Conservation (phyloP, 2,888 invertebrate species). For the Caenorhabditis auriculariae region DNA sequence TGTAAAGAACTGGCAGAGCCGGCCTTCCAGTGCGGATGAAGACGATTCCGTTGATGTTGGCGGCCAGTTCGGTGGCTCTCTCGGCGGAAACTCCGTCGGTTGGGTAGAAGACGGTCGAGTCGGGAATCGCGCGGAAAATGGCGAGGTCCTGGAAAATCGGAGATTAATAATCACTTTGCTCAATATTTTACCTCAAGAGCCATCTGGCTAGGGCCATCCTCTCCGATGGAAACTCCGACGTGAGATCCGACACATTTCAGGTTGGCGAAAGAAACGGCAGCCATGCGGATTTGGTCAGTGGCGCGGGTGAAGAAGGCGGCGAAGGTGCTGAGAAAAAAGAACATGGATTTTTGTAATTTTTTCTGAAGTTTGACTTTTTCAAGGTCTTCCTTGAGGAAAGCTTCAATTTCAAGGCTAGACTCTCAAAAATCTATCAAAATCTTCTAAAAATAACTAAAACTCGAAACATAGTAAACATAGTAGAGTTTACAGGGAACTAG, state of each 20-base stretch:
- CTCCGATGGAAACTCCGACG: slow-evolving; percentile 90
- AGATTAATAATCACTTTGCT: neutral
- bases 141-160: slow-evolving; percentile 74
- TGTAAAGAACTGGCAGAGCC: slow-evolving; percentile 82
- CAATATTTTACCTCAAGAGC: slow-evolving; percentile 81
- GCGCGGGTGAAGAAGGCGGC: slow-evolving; percentile 95
- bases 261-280: slow-evolving; percentile 95
- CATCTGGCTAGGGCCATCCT: slow-evolving; percentile 86
- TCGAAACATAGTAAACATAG: no score
- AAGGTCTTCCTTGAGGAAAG: slow-evolving; percentile 4
- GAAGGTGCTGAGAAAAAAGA: slow-evolving; percentile 89
- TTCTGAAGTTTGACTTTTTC: slow-evolving; percentile 1
- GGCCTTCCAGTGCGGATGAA: slow-evolving; percentile 95
- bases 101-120: slow-evolving; percentile 74
- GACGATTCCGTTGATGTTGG: slow-evolving; percentile 73
- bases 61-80: slow-evolving; percentile 86
- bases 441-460: no score
- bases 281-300: slow-evolving; percentile 98
- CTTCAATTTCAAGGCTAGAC: no score
- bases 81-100: slow-evolving; percentile 88
- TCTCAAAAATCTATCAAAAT: no score
- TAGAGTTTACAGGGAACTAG: no score
- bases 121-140: slow-evolving; percentile 86
- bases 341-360: neutral
- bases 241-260: slow-evolving; percentile 89